phyloP scores from a whole-genome alignment of 2,113 vertebrate species.

The Plotosus lineatus region DNA sequence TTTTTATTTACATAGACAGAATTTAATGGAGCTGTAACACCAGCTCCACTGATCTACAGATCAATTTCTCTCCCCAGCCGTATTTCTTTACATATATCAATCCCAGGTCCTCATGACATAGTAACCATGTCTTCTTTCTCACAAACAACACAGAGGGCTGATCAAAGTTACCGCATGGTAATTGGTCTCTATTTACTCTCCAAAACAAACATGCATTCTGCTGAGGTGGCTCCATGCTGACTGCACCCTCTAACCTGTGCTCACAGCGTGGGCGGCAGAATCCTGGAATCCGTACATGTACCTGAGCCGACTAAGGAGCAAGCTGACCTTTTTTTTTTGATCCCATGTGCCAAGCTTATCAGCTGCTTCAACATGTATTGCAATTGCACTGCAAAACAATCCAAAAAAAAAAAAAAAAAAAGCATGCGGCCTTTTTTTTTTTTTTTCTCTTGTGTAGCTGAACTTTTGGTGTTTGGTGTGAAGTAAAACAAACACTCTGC shows the following conservation, averaged over 20 bases:
- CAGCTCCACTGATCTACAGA: background rate
- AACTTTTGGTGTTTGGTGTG: background rate
- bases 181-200: constrained; percentile 57
- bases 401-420: too few species aligned
- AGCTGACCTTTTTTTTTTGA: constrained; percentile 40
- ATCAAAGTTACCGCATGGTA: constrained; percentile 63
- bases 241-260: constrained; percentile 55
- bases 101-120: background rate
- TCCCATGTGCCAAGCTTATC: constrained; percentile 40
- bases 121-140: constrained; percentile 15
- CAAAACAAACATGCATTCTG: constrained; percentile 60
- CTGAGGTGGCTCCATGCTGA: constrained; percentile 52
- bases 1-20: too few species aligned
- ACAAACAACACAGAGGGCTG: constrained; percentile 38
- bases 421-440: constrained; percentile 11
- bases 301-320: constrained; percentile 48
- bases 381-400: constrained; percentile 10
- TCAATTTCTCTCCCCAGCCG: background rate
- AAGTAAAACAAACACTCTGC: background rate
- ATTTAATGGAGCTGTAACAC: too few species aligned
- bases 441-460: background rate
- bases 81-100: background rate
- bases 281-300: constrained; percentile 42
- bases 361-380: constrained; percentile 26
- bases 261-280: constrained; percentile 44